Base-by-base conservation (phyloP, 2,113 vertebrate species). In the Burhinus bistriatus region DNA sequence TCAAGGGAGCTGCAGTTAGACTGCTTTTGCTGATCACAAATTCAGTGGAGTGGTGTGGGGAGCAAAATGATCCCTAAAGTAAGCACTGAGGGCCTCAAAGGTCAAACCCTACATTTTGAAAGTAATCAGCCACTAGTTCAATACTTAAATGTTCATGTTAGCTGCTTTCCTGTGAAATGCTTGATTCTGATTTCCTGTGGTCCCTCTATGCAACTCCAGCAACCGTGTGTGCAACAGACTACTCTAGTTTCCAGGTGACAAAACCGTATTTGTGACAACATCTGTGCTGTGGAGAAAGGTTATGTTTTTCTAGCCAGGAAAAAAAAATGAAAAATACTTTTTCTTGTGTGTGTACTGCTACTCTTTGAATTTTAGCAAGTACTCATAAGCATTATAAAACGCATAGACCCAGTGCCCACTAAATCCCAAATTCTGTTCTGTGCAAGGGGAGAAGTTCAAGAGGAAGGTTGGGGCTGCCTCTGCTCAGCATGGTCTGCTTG, bases 21-120 rank as follows among this genome's bases (percentile, higher is more conserved):
- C 81, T 91, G 78, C 78, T 91, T 96, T 85, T 93, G 78, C 84
- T 94, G 71, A 86, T 91, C 73, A 70, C 45, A 54, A n/a, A 91
- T 90, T 87, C 94, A 38, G 36, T 11, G 6, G 44, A 96, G 91
- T 87, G 73, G 78, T 61, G 29, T 54, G 66, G 81, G 89, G 84
- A 94, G 62, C 30, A 79, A 30, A 72, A 52, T 2, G 2, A 51
- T 96, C 95, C 94, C 96, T 58, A 3, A 95, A 89, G 95, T 87
- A 97, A 94, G 77, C 93, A 62, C 34, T 32, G 26, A 49, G 65
- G 65, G 49, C 36, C 89, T 83, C 45, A 72, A 42, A 95, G 90
- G 88, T 80, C 86, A 81, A 34, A 19, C 16, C 42, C 5, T 22
- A 26, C 62, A 42, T 77, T 94, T 83, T 27, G 55, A 54, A 71